A percentile compares a stretch with the other conserved stretches of the same genome.
Evolutionary conservation across 2,113 vertebrate species (phyloP).

Genomic region (Prochilodus magdalenae): DNA sequence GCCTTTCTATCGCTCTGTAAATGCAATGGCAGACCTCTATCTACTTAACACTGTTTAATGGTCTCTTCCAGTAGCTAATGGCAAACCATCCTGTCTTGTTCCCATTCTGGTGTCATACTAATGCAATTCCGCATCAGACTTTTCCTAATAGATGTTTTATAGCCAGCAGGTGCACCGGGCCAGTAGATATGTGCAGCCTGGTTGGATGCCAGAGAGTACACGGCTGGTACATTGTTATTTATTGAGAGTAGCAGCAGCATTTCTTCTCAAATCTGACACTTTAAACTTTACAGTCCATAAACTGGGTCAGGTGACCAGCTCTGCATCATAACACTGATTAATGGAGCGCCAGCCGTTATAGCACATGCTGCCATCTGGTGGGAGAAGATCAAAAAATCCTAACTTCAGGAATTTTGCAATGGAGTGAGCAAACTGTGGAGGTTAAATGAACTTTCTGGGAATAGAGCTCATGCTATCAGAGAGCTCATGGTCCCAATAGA

Average conservation of each 20-base stretch:
- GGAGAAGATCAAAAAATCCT: too few species aligned
- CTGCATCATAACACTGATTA: background rate
- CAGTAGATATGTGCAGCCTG: background rate
- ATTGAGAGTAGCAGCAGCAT: background rate
- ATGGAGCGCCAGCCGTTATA: background rate
- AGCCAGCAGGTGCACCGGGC: background rate
- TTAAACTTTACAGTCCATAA: constrained; percentile 10
- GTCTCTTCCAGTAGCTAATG: background rate
- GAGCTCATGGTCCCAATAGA: too few species aligned
- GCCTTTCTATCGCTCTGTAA: background rate
- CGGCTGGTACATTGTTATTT: background rate
- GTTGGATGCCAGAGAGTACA: background rate
- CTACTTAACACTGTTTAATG: background rate
- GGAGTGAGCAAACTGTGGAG: background rate
- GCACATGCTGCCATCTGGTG: constrained; percentile 25
- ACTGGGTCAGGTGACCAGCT: background rate
- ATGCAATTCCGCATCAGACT: background rate
- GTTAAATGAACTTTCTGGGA: too few species aligned
- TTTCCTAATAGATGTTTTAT: background rate
- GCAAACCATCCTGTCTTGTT: background rate
- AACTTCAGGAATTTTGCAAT: background rate
- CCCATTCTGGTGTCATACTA: background rate
- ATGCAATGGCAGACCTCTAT: background rate
- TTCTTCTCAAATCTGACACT: constrained; percentile 11
- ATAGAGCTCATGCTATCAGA: too few species aligned